Base-by-base conservation (phyloP, 1,140 invertebrate species). In the Lucilia sericata region DNA sequence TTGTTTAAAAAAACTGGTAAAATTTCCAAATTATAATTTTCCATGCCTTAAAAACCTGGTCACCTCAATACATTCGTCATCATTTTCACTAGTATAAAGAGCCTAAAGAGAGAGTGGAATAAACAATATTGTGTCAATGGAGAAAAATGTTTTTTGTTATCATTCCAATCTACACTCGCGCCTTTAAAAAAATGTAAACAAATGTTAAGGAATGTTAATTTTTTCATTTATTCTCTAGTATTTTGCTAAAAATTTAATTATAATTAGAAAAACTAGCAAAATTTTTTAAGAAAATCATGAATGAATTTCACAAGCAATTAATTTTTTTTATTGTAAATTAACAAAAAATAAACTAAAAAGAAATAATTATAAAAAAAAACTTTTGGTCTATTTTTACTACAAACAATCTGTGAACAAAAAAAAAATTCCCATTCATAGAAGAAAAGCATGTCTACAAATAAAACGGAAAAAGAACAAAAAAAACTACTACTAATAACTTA, bases 381-480 rank as follows among this genome's bases (percentile, higher is more conserved):
- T 70, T n/a, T 70, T 70, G 19, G 17, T 19, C 19, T 70, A 70
- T 70, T 9, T 70, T 70, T 70, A 70, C 65, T 70, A 21, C 4
- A 21, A n/a, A 60, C 51, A 60, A 60, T 42, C 74, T 76, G 74
- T 42, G 3, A 13, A 80, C 49, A 1, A 80, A 80, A 8, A 80
- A 80, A 9, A 80, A 80, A 5, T 78, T 80, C 76, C 76, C 76
- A 80, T 80, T 80, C 76, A 80, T 80, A 80, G 76, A 70, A 70
- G 65, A 70, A 70, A 70, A 21, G 65, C 65, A 70, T 70, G 65
- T 70, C 65, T 70, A 19, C 65, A 70, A 70, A 25, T 21, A 19
- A 70, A 70, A 70, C 42, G 25, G 25, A 36, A 34, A 47, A 36
- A 34, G 17, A 42, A 78, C 5, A 78, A 36, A 47, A 36, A 78